Conservation (phyloP, 1,140 invertebrate species). For the Lysiphlebus fabarum region DNA sequence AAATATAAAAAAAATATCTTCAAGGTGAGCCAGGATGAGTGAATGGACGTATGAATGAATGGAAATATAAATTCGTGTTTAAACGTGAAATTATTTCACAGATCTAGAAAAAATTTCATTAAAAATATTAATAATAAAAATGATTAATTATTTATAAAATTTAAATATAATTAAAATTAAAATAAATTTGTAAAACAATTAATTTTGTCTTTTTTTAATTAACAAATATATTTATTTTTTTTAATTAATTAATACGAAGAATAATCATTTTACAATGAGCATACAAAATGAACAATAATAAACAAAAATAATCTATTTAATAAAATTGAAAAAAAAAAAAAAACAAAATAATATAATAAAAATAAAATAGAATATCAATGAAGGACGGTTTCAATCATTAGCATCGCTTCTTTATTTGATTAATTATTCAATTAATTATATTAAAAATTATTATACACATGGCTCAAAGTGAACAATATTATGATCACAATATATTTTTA, state of each 20-base stretch:
- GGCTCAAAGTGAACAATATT: too few species aligned
- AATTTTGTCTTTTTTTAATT: constrained; percentile 20
- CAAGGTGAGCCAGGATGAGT: constrained; percentile 48
- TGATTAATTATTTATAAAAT: too few species aligned
- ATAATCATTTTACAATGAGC: constrained; percentile 37
- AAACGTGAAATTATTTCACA: background rate
- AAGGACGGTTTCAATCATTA: constrained; percentile 31
- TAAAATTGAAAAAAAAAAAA: constrained; percentile 16
- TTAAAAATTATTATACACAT: too few species aligned
- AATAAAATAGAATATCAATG: constrained; percentile 19
- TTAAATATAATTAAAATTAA: too few species aligned
- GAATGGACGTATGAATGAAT: constrained; percentile 52
- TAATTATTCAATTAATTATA: background rate
- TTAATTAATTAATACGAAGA: constrained; percentile 34
- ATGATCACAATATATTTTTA: too few species aligned
- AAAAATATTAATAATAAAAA: background rate
- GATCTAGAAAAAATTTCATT: background rate
- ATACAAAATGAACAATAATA: constrained; percentile 27
- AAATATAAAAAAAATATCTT: constrained; percentile 35
- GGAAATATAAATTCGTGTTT: constrained; percentile 27
- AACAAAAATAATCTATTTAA: background rate
- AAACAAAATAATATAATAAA: constrained; percentile 6
- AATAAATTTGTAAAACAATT: background rate
- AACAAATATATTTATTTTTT: constrained; percentile 38
- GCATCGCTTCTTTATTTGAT: background rate